Conservation (phyloP, 2,797 vertebrate species). For the Rhabdomys pumilio region DNA sequence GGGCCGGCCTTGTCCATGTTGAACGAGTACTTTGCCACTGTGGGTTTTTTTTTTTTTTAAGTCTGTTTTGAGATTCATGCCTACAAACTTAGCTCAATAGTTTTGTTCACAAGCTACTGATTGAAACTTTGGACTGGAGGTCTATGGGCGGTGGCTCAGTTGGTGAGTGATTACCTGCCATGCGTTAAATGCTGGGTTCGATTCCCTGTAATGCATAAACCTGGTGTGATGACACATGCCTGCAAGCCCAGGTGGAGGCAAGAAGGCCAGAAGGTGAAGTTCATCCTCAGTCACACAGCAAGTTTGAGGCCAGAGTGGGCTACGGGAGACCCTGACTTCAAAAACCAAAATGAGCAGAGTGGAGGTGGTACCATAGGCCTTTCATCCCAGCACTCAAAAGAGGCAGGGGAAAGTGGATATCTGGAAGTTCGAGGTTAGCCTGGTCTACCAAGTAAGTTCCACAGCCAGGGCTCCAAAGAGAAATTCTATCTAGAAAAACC, state of each 20-base stretch:
- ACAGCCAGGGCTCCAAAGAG: background rate
- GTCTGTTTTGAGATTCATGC: background rate
- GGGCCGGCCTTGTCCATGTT: background rate
- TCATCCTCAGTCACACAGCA: too few species aligned
- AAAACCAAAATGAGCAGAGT: background rate
- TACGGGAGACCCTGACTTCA: background rate
- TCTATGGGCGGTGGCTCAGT: background rate
- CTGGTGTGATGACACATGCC: too few species aligned
- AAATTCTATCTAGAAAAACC: background rate
- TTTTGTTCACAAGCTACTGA: conserved; percentile 35
- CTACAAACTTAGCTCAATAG: background rate
- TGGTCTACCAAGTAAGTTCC: background rate
- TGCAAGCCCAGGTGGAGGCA: background rate
- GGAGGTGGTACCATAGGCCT: background rate
- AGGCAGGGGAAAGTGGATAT: background rate
- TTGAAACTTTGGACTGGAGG: background rate
- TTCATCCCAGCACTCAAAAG: background rate
- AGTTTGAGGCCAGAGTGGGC: background rate
- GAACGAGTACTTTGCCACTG: background rate
- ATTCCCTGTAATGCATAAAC: background rate
- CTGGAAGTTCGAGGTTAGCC: background rate
- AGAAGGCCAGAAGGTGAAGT: background rate
- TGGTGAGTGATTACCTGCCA: background rate
- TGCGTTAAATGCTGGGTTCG: background rate
- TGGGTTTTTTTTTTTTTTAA: background rate